A percentile compares a stretch with the other conserved stretches of the same genome.
phyloP scores from a whole-genome alignment of 2,797 vertebrate species.

The Echiichthys vipera region DNA sequence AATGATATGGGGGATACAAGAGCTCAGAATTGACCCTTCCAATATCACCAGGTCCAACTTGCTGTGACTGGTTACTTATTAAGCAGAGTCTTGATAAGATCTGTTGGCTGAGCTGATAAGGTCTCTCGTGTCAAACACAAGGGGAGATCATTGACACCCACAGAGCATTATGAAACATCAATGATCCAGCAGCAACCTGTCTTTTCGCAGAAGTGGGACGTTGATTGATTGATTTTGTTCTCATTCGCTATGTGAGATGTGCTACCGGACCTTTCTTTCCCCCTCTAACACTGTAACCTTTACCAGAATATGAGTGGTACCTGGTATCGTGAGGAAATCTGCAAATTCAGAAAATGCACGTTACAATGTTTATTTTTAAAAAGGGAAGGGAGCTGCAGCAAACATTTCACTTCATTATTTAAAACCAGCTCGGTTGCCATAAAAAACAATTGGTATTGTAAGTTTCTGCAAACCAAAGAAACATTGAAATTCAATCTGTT shows the following conservation, averaged over 20 bases:
- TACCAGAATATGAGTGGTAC: slow-evolving; percentile 1
- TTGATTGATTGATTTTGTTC: slow-evolving; percentile 56
- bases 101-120: slow-evolving; percentile 80
- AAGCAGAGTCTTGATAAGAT: slow-evolving; percentile 80
- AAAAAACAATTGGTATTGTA: too few relatives aligned
- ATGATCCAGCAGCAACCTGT: slow-evolving; percentile 50
- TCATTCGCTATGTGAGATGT: slow-evolving; percentile 22
- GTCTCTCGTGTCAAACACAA: slow-evolving; percentile 75
- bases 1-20: not conserved
- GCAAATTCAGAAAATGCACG: slow-evolving; percentile 3
- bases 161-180: slow-evolving; percentile 77
- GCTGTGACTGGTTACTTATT: slow-evolving; percentile 77
- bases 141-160: slow-evolving; percentile 83
- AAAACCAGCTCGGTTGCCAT: too few relatives aligned
- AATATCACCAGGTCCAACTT: slow-evolving; percentile 54
- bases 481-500: too few relatives aligned
- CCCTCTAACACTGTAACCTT: slow-evolving; percentile 18
- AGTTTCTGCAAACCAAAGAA: too few relatives aligned
- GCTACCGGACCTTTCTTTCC: slow-evolving; percentile 26
- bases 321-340: slow-evolving; percentile 10
- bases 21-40: slow-evolving; percentile 53
- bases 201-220: slow-evolving; percentile 72
- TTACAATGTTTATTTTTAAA: not conserved
- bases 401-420: not conserved
- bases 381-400: not conserved